Conservation (phyloP, 2,113 vertebrate species). For the Micromys minutus region DNA sequence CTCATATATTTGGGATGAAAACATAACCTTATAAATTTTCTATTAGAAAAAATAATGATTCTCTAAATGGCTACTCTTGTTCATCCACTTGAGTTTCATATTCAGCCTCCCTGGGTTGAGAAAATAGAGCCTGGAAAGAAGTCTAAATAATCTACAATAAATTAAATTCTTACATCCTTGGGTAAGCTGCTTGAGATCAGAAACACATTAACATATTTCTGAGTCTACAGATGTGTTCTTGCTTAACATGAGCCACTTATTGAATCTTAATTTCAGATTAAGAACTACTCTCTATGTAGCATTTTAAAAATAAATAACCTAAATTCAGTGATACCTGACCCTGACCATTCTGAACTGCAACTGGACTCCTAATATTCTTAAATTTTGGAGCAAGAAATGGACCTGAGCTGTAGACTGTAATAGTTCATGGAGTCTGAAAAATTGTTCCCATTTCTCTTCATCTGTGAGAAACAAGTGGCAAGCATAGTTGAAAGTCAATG, state of each 20-base stretch:
- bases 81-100: constrained; percentile 6
- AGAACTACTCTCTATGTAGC: background rate
- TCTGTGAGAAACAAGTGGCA: constrained; percentile 63
- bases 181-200: constrained; percentile 59
- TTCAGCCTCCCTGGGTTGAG: constrained; percentile 63
- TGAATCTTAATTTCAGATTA: constrained; percentile 36
- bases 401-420: background rate
- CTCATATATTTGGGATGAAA: constrained; percentile 8
- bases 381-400: constrained; percentile 28
- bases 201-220: constrained; percentile 55
- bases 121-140: constrained; percentile 68
- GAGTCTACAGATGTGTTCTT: constrained; percentile 49
- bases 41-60: constrained; percentile 29
- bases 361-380: background rate
- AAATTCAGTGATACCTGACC: constrained; percentile 25
- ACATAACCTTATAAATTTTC: constrained; percentile 52
- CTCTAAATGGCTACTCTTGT: constrained; percentile 41
- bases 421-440: background rate
- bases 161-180: constrained; percentile 61
- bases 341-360: background rate
- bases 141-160: constrained; percentile 68
- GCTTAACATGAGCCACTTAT: background rate
- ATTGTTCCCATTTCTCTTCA: background rate
- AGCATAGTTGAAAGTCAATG: constrained; percentile 75
- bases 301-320: background rate